Evolutionary conservation across 2,797 vertebrate genomes (phyloP).

Genomic region (Notoglanidium macrostoma): DNA sequence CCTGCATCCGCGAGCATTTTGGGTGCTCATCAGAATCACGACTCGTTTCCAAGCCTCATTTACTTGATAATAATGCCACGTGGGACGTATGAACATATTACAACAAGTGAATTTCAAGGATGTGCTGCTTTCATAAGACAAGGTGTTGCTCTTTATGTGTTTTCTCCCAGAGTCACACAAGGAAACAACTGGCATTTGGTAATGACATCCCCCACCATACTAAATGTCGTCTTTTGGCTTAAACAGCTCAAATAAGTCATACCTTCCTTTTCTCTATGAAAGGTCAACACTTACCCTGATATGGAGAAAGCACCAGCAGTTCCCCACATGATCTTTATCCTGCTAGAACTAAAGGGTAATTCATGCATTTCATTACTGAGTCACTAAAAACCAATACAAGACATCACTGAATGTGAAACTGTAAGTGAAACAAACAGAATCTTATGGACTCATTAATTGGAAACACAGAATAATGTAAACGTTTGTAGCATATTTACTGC

Average conservation of each 20-base stretch:
- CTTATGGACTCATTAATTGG: background rate
- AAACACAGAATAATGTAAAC: background rate
- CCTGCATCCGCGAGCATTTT: background rate
- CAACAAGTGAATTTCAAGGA: slow-evolving; percentile 1
- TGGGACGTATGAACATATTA: slow-evolving; percentile 15
- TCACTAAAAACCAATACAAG: background rate
- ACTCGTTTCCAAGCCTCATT: slow-evolving; percentile 32
- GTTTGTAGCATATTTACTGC: background rate
- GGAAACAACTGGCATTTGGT: slow-evolving; percentile 8
- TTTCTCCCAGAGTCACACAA: background rate
- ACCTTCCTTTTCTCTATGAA: slow-evolving; percentile 12
- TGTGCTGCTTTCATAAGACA: background rate
- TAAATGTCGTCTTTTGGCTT: slow-evolving; percentile 9
- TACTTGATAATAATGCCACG: slow-evolving; percentile 28
- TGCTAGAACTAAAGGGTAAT: slow-evolving; percentile 2
- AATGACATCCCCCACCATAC: background rate
- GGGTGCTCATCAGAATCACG: slow-evolving; percentile 17
- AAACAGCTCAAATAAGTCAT: slow-evolving; percentile 1
- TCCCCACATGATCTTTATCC: slow-evolving; percentile 8
- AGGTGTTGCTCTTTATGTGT: slow-evolving; percentile 11
- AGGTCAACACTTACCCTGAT: background rate
- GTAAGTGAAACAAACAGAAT: background rate
- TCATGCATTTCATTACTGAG: slow-evolving; percentile 2
- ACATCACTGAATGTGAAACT: background rate
- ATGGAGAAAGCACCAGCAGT: background rate